A percentile compares a stretch with the other conserved stretches of the same genome.
Conservation (phyloP, 2,888 invertebrate species). For the Cylloceria caligata region DNA sequence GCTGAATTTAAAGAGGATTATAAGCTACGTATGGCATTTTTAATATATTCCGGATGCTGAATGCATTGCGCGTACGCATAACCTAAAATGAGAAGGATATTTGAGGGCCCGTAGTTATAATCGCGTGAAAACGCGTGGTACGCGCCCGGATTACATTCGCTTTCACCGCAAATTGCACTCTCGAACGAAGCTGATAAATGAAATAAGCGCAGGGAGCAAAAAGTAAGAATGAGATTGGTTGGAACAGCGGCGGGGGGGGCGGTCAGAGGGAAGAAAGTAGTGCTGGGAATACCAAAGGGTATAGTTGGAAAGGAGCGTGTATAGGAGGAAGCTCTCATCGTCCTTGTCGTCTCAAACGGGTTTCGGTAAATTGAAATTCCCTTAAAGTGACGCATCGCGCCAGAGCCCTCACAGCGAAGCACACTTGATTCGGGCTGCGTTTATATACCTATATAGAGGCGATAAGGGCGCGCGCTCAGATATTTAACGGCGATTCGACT, state of each 20-base stretch:
- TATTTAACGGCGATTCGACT: slow-evolving; percentile 78
- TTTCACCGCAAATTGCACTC: slow-evolving; percentile 39
- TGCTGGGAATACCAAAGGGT: slow-evolving; percentile 41
- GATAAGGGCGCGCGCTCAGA: slow-evolving; percentile 70
- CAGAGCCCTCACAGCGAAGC: slow-evolving; percentile 11
- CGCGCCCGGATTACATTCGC: slow-evolving; percentile 40
- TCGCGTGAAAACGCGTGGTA: slow-evolving; percentile 31
- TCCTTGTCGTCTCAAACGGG: slow-evolving; percentile 54
- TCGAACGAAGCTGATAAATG: slow-evolving; percentile 53
- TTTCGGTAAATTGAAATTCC: slow-evolving; percentile 74
- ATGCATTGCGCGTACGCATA: no score
- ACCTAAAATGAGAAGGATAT: slow-evolving; percentile 2
- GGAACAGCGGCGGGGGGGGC: slow-evolving; percentile 2
- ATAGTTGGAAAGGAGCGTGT: slow-evolving; percentile 45
- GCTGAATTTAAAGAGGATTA: neutral
- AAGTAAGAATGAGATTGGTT: slow-evolving; percentile 42
- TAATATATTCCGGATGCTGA: no score
- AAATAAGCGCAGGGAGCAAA: slow-evolving; percentile 38
- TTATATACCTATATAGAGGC: slow-evolving; percentile 8
- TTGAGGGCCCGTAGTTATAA: slow-evolving; percentile 32
- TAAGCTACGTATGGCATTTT: neutral
- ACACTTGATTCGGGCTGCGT: slow-evolving; percentile 43
- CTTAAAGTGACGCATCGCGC: slow-evolving; percentile 68
- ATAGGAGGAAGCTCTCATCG: slow-evolving; percentile 37
- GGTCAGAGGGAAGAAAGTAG: neutral